phyloP scores from a whole-genome alignment of 2,797 vertebrate genomes.

The Trematomus bernacchii region DNA sequence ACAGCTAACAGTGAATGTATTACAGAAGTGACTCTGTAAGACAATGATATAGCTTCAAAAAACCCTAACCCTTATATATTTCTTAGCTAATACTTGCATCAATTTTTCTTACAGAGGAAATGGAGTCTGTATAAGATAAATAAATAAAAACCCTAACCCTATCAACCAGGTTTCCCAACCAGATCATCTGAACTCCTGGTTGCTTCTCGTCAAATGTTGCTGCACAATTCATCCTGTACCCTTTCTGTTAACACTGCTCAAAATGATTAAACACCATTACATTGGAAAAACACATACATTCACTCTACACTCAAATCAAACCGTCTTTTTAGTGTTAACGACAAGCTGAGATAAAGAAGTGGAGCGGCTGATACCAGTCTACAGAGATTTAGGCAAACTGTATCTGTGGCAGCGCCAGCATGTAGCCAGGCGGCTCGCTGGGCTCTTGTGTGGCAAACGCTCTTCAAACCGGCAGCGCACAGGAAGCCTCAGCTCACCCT shows the following conservation, averaged over 20 bases:
- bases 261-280: conserved; percentile 48
- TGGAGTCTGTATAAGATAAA: conserved; percentile 5
- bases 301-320: conserved; percentile 29
- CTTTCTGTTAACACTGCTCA: conserved; percentile 37
- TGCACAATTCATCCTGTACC: conserved; percentile 53
- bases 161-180: conserved; percentile 32
- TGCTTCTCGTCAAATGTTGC: conserved; percentile 47
- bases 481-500: conserved; percentile 34
- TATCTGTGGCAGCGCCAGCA: conserved; percentile 15
- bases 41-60: too few relatives aligned
- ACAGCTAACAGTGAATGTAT: too few relatives aligned
- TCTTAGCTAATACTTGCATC: neutral
- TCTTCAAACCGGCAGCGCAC: conserved; percentile 29
- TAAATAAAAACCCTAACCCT: neutral
- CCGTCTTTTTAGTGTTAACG: conserved; percentile 4
- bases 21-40: too few relatives aligned
- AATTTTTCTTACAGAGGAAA: conserved; percentile 21
- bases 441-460: conserved; percentile 43
- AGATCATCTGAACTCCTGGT: conserved; percentile 40
- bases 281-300: conserved; percentile 26
- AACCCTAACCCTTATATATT: neutral
- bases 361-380: conserved; percentile 33
- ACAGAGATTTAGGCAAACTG: conserved; percentile 30
- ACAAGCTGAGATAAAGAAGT: conserved; percentile 1
- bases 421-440: neutral